phyloP scores from a whole-genome alignment of 2,797 vertebrate species.

The Ammospiza maritima region DNA sequence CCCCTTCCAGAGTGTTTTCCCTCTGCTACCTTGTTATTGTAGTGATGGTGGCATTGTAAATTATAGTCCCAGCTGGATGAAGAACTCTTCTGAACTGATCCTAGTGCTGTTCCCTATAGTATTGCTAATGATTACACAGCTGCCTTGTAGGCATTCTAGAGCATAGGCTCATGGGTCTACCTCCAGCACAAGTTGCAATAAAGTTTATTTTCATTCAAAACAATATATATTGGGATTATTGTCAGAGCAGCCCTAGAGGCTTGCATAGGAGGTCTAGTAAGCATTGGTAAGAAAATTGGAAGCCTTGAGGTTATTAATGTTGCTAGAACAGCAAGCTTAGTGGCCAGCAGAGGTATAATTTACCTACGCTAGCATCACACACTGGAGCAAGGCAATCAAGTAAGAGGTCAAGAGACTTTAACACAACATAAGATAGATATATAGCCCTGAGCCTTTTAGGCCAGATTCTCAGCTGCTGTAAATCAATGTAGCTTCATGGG shows the following conservation, averaged over 20 bases:
- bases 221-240: slow-evolving; percentile 77
- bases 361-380: slow-evolving; percentile 56
- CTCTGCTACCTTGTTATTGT: slow-evolving; percentile 67
- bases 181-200: slow-evolving; percentile 69
- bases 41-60: slow-evolving; percentile 69
- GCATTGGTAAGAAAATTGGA: slow-evolving; percentile 73
- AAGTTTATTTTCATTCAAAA: slow-evolving; percentile 77
- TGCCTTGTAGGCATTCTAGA: slow-evolving; percentile 73
- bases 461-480: slow-evolving; percentile 62
- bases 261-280: slow-evolving; percentile 70
- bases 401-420: slow-evolving; percentile 67
- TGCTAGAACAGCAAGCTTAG: slow-evolving; percentile 62
- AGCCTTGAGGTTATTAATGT: slow-evolving; percentile 71
- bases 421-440: slow-evolving; percentile 53
- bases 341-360: slow-evolving; percentile 70
- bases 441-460: slow-evolving; percentile 34
- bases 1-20: slow-evolving; percentile 57
- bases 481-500: slow-evolving; percentile 42
- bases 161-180: slow-evolving; percentile 33
- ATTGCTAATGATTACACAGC: slow-evolving; percentile 77
- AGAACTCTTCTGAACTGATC: slow-evolving; percentile 66
- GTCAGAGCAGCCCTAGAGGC: slow-evolving; percentile 65
- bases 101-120: slow-evolving; percentile 53
- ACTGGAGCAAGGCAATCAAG: slow-evolving; percentile 64
- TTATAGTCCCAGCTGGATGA: slow-evolving; percentile 71